These are phyloP conservation scores for Brachyptera risi DNA, from an alignment of 2,888 invertebrate genomes.

Conservation along the genomic window DNA sequence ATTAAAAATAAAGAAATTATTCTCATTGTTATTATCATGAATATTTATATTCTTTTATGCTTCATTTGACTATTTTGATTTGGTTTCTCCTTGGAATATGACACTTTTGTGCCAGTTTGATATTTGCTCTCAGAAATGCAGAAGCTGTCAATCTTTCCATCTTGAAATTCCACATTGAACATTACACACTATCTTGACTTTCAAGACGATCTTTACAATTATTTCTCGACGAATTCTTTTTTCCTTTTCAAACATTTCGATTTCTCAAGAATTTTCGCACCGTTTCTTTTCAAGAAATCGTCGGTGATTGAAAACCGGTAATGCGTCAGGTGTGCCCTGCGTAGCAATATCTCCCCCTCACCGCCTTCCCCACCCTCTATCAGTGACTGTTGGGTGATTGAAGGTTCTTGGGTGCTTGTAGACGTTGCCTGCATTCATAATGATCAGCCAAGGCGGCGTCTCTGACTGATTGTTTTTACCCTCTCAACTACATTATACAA, in stretches of 20 bases:
- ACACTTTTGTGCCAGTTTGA: too few species aligned
- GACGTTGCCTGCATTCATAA: neutral
- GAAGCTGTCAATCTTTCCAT: too few species aligned
- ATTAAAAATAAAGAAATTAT: too few species aligned
- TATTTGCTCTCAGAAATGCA: too few species aligned
- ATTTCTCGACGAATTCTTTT: neutral
- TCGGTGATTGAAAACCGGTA: neutral
- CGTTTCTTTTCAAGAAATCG: neutral
- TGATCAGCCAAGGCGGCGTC: neutral
- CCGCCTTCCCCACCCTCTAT: neutral
- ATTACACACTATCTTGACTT: neutral
- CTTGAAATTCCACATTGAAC: too few species aligned
- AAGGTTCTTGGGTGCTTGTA: conserved; percentile 1
- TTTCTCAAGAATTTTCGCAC: too few species aligned
- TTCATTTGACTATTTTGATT: too few species aligned
- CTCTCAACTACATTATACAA: neutral
- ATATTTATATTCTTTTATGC: too few species aligned
- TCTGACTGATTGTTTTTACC: conserved; percentile 4
- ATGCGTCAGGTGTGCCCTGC: conserved; percentile 12
- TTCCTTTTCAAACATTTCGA: too few species aligned
- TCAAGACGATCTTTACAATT: neutral
- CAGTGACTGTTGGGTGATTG: neutral
- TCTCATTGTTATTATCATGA: too few species aligned
- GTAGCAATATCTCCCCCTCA: neutral
- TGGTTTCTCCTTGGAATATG: too few species aligned